Evolutionary conservation across 2,888 invertebrate genomes (phyloP).

Genomic region (Meteorus colon): DNA sequence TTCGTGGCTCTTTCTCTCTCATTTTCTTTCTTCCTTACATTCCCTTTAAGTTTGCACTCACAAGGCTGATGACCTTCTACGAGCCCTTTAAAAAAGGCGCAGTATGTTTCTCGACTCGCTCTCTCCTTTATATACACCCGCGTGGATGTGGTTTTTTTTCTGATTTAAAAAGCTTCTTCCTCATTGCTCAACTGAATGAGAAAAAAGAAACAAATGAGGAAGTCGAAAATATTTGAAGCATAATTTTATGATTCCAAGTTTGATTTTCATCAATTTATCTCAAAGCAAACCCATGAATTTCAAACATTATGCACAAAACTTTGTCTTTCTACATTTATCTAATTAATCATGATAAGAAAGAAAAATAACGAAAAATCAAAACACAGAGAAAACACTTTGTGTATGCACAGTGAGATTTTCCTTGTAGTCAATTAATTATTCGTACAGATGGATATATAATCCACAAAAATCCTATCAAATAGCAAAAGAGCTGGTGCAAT

Average conservation of each 20-base stretch:
- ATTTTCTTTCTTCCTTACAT: not conserved
- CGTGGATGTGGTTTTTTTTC: conserved; percentile 20
- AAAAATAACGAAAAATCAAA: no score
- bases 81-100: conserved; percentile 56
- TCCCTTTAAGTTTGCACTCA: conserved; percentile 29
- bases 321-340: no score
- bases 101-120: conserved; percentile 23
- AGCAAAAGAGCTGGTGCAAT: conserved; percentile 6
- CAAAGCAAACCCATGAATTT: not conserved
- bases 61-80: conserved; percentile 62
- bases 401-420: no score
- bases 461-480: not conserved
- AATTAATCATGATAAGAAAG: no score
- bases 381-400: no score
- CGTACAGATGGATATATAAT: not conserved
- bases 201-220: not conserved
- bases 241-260: no score
- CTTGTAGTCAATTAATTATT: no score
- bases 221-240: no score
- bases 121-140: not conserved
- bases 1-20: not conserved
- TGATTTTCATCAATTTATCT: no score
- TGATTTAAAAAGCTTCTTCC: not conserved
- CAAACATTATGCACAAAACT: not conserved
- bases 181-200: not conserved